Evolutionary conservation across 2,113 vertebrate species (phyloP).

Genomic region (Calidris pygmaea): DNA sequence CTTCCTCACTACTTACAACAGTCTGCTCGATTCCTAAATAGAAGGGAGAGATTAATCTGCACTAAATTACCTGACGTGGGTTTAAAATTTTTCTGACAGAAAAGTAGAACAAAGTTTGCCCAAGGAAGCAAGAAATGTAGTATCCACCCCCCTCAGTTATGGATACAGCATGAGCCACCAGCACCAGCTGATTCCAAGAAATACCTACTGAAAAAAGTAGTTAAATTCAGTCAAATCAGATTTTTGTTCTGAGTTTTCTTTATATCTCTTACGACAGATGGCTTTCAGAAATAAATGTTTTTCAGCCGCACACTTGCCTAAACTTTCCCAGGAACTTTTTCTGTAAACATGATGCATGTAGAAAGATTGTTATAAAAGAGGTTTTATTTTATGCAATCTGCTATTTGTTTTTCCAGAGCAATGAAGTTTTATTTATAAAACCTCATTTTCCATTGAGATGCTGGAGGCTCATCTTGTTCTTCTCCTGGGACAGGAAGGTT

Average conservation of each 20-base stretch:
- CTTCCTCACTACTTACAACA: slow-evolving; percentile 33
- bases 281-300: slow-evolving; percentile 49
- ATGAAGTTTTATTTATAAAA: not conserved
- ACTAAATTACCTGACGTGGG: slow-evolving; percentile 63
- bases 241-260: slow-evolving; percentile 44
- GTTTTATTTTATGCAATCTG: not conserved
- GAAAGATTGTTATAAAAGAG: not conserved
- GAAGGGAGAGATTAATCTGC: slow-evolving; percentile 58
- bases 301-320: not conserved
- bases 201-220: slow-evolving; percentile 23
- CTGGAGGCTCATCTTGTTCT: not conserved
- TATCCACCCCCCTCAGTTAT: not conserved
- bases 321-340: not conserved
- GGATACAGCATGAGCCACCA: slow-evolving; percentile 36
- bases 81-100: slow-evolving; percentile 68
- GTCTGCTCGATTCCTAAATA: slow-evolving; percentile 49
- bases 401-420: not conserved
- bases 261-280: slow-evolving; percentile 27
- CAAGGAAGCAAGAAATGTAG: slow-evolving; percentile 55
- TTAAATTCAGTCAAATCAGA: slow-evolving; percentile 31
- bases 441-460: not conserved
- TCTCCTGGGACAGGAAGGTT: not conserved
- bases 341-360: not conserved
- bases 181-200: slow-evolving; percentile 27
- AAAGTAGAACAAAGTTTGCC: slow-evolving; percentile 69